Base-by-base conservation (phyloP, 1,140 invertebrate species). In the Dufourea novaeangliae region DNA sequence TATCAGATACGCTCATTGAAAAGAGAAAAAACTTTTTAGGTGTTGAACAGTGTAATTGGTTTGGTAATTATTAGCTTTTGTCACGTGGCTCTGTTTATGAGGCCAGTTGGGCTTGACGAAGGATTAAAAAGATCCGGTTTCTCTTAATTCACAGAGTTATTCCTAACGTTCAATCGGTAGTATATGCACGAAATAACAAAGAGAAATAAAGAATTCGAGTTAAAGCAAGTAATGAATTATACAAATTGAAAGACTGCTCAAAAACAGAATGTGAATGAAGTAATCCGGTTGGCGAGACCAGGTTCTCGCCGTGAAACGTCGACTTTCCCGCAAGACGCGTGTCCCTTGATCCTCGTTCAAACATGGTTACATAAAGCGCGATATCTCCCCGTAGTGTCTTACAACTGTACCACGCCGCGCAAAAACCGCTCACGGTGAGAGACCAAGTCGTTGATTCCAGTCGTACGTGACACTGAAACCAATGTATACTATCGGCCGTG, bases 381-480 rank as follows among this genome's bases (percentile, higher is more conserved):
- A 32, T 59, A 44, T 44, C 54, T 52, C 20, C 29, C 17, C 25
- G 5, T 17, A 17, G 10, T 6, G 56, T 61, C 20, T 59, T 20
- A 34, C 41, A 37, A 61, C 25, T 25, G 69, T 44, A 50, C 17
- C 27, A 2, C 8, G 27, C n/a, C 12, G 1, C n/a, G 14, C 20
- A 70, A 71, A 61, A 61, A 71, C 5, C 25, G 5, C 22, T 41
- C 11, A 14, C 20, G 29, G 22, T 27, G 34, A 62, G 34, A 62
- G 46, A 41, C 22, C 29, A 11, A 32, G 44, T 63, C 71, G 32
- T 41, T 73, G 59, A 63, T 73, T 61, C 25, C 34, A 27, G 34
- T 22, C 25, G 25, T 32, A 56, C 71, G 61, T 64, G 71, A 64
- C 71, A 73, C 44, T 64, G 44, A 37, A 73, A 73, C 22, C 22